A percentile compares a stretch with the other conserved stretches of the same genome.
phyloP scores from a whole-genome alignment of 2,888 invertebrate genomes.

The Amphimallon solstitiale region DNA sequence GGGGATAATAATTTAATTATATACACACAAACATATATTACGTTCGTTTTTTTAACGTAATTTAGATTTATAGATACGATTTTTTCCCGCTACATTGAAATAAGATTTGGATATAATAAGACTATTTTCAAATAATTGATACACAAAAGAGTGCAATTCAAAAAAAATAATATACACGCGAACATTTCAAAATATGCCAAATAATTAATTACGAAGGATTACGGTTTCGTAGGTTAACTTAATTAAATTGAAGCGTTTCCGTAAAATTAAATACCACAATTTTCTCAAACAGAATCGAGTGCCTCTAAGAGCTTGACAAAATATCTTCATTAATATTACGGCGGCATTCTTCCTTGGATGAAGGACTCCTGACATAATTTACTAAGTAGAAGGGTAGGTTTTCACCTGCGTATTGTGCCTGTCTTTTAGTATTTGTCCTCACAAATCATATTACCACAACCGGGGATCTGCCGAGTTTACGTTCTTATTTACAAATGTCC shows the following conservation, averaged over 20 bases:
- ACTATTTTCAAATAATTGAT: too few relatives aligned
- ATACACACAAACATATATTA: too few relatives aligned
- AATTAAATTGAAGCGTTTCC: background rate
- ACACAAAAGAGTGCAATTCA: too few relatives aligned
- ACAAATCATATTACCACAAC: constrained; percentile 1
- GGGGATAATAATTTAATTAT: too few relatives aligned
- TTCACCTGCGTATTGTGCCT: background rate
- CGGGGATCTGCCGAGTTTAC: background rate
- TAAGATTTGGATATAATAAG: too few relatives aligned
- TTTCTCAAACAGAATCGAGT: background rate
- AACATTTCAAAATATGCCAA: background rate
- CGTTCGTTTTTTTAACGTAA: too few relatives aligned
- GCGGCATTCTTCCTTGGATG: background rate
- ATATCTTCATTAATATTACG: constrained; percentile 2
- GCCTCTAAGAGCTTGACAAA: background rate
- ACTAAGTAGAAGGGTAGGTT: constrained; percentile 4
- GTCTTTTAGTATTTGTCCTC: background rate
- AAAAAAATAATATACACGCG: too few relatives aligned
- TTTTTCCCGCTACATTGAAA: too few relatives aligned
- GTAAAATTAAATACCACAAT: constrained; percentile 2
- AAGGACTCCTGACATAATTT: constrained; percentile 13
- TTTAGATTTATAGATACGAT: too few relatives aligned
- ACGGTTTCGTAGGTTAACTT: background rate
- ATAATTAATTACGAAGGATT: background rate
- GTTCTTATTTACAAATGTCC: background rate